Evolutionary conservation across 1,140 invertebrate species (phyloP).

Genomic region (Whitmania pigra): DNA sequence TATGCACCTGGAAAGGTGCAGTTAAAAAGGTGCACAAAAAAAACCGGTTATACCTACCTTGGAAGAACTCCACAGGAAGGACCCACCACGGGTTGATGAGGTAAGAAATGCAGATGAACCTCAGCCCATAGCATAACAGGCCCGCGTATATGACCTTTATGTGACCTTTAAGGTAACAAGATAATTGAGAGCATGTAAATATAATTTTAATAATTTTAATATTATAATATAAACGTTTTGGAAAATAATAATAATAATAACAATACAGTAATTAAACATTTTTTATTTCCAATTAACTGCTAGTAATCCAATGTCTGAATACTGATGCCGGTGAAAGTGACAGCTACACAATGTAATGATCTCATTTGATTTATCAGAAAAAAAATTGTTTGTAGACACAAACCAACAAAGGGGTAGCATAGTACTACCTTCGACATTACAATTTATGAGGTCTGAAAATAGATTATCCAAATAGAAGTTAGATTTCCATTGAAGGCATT

Average conservation of each 20-base stretch:
- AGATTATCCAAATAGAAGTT: too few species aligned
- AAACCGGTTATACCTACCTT: slow-evolving; percentile 48
- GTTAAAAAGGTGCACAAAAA: too few species aligned
- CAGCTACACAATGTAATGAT: too few species aligned
- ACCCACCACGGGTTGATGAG: slow-evolving; percentile 87
- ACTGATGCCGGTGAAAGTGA: too few species aligned
- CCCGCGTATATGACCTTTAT: slow-evolving; percentile 68
- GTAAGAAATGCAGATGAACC: slow-evolving; percentile 89
- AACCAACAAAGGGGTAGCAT: too few species aligned
- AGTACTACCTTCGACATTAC: too few species aligned
- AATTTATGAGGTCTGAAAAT: too few species aligned
- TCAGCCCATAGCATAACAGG: slow-evolving; percentile 69
- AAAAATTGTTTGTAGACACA: too few species aligned
- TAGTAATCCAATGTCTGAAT: too few species aligned
- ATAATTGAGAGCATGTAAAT: slow-evolving; percentile 12
- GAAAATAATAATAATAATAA: not conserved
- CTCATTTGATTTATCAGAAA: too few species aligned
- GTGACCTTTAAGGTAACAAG: slow-evolving; percentile 16
- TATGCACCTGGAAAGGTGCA: not conserved
- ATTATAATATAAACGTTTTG: too few species aligned
- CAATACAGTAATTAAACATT: not conserved
- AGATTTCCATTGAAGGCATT: too few species aligned
- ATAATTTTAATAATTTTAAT: not conserved
- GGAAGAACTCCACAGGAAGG: slow-evolving; percentile 86
- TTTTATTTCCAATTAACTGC: not conserved